phyloP scores from a whole-genome alignment of 2,888 invertebrate genomes.

The Acleris sparsana region DNA sequence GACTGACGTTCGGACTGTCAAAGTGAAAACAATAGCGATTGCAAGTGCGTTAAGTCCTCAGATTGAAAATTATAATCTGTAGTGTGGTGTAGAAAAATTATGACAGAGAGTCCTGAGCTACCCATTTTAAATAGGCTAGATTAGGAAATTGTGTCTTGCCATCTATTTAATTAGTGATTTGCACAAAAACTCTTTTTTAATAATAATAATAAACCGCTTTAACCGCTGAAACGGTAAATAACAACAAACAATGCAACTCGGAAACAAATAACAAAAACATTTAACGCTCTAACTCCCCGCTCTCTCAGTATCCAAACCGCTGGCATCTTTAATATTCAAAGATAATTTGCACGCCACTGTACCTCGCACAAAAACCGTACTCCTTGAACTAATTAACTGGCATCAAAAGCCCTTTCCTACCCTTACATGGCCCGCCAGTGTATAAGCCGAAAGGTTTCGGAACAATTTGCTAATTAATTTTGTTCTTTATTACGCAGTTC shows the following conservation, averaged over 20 bases:
- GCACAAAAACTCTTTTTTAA: too few relatives aligned
- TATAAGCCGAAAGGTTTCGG: slow-evolving; percentile 22
- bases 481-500: slow-evolving; percentile 29
- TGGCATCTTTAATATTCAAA: slow-evolving; percentile 28
- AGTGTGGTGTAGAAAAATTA: too few relatives aligned
- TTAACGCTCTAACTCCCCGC: slow-evolving; percentile 3
- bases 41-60: too few relatives aligned
- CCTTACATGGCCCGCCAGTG: slow-evolving; percentile 24
- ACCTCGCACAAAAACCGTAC: slow-evolving; percentile 30
- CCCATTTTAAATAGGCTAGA: too few relatives aligned
- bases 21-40: too few relatives aligned
- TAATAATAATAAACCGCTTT: neutral
- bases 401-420: slow-evolving; percentile 33
- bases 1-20: too few relatives aligned
- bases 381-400: slow-evolving; percentile 34
- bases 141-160: too few relatives aligned
- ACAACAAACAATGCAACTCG: slow-evolving; percentile 8
- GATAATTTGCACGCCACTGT: slow-evolving; percentile 34
- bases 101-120: too few relatives aligned
- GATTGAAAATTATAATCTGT: too few relatives aligned
- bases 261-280: slow-evolving; percentile 27
- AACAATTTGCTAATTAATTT: slow-evolving; percentile 35
- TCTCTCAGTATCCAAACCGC: slow-evolving; percentile 15
- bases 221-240: slow-evolving; percentile 14
- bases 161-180: too few relatives aligned